phyloP scores from a whole-genome alignment of 2,888 invertebrate species.

The Orgyia antiqua region DNA sequence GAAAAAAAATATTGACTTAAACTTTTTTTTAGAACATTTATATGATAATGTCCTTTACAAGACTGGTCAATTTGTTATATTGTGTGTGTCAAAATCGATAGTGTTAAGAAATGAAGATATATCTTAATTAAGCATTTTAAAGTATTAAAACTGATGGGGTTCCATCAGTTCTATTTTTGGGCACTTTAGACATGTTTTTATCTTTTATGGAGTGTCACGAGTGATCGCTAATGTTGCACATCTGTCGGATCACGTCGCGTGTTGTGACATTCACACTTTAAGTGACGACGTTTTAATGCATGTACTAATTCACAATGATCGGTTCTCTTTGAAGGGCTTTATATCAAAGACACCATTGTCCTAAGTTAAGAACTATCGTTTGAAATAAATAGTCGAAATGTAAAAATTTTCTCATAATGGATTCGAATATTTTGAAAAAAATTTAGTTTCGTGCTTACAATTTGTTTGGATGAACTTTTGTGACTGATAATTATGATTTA shows the following conservation, averaged over 20 bases:
- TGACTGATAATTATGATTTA: too few species aligned
- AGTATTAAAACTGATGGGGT: too few species aligned
- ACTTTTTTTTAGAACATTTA: not conserved
- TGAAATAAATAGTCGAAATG: slow-evolving; percentile 21
- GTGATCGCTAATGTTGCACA: slow-evolving; percentile 23
- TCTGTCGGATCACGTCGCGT: slow-evolving; percentile 33
- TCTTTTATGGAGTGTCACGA: slow-evolving; percentile 24
- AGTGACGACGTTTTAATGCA: slow-evolving; percentile 31
- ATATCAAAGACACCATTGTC: slow-evolving; percentile 18
- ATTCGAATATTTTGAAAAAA: too few species aligned
- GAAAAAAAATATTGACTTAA: slow-evolving; percentile 10
- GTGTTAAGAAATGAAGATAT: too few species aligned
- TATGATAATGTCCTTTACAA: too few species aligned
- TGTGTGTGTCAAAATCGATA: too few species aligned
- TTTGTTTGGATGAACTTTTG: too few species aligned
- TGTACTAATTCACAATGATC: slow-evolving; percentile 41
- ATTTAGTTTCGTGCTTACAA: too few species aligned
- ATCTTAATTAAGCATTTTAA: too few species aligned
- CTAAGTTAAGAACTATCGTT: slow-evolving; percentile 17
- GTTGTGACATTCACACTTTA: slow-evolving; percentile 41
- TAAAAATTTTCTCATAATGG: slow-evolving; percentile 14
- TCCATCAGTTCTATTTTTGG: slow-evolving; percentile 11
- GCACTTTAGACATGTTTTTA: slow-evolving; percentile 19
- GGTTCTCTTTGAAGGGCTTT: slow-evolving; percentile 30
- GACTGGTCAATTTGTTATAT: too few species aligned